phyloP scores from a whole-genome alignment of 1,140 invertebrate species.

The Venturia canescens region DNA sequence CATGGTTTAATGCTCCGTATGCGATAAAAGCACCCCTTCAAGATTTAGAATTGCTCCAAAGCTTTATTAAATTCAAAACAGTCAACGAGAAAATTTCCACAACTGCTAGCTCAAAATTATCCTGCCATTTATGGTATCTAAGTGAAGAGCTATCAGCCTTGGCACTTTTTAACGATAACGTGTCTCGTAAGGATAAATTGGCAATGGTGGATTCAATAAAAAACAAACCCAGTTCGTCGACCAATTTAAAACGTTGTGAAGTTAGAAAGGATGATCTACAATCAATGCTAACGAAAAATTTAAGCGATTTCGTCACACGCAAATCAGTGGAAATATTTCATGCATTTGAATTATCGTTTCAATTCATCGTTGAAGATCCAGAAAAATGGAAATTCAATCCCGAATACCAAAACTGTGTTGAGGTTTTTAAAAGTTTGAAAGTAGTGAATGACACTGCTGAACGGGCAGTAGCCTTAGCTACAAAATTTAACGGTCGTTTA shows the following conservation, averaged over 20 bases:
- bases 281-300: conserved; percentile 30
- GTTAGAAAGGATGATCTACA: not conserved
- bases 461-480: conserved; percentile 41
- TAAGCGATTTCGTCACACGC: conserved; percentile 42
- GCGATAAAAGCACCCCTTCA: conserved; percentile 52
- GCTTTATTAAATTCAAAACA: conserved; percentile 47
- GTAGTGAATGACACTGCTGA: conserved; percentile 51
- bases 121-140: conserved; percentile 57
- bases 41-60: conserved; percentile 1
- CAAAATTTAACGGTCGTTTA: conserved; percentile 38
- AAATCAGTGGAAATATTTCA: conserved; percentile 2
- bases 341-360: not conserved
- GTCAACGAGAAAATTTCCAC: conserved; percentile 47
- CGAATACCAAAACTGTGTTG: conserved; percentile 21
- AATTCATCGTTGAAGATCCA: conserved; percentile 11
- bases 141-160: conserved; percentile 48
- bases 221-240: not conserved
- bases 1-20: conserved; percentile 56
- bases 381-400: conserved; percentile 11
- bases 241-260: conserved; percentile 5
- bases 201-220: conserved; percentile 46
- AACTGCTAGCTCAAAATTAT: conserved; percentile 49
- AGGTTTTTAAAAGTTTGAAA: conserved; percentile 21
- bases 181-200: conserved; percentile 39
- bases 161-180: conserved; percentile 50